Conservation (phyloP, 2,888 invertebrate genomes). For the Drosophila gaucha region DNA sequence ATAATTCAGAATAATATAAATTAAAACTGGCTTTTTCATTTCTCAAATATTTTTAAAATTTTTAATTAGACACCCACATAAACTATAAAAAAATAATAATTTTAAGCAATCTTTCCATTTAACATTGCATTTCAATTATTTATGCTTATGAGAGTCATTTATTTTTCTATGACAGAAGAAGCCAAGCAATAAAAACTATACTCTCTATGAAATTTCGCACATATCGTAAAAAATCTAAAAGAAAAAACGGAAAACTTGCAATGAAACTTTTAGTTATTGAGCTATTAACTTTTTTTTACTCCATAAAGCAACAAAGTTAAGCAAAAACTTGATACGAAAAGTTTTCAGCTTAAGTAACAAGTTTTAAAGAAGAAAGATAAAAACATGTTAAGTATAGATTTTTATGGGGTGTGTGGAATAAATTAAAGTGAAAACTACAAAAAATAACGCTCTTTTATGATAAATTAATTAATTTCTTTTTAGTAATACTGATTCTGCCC, state of each 20-base stretch:
- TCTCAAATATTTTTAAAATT: no score
- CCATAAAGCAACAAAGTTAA: not conserved
- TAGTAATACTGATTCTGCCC: no score
- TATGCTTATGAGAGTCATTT: not conserved
- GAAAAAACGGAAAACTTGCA: not conserved
- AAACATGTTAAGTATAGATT: not conserved
- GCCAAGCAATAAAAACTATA: not conserved
- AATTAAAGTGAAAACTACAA: not conserved
- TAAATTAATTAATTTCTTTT: no score
- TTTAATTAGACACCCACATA: no score
- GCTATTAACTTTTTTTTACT: constrained; percentile 8
- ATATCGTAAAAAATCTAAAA: constrained; percentile 6
- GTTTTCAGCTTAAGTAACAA: constrained; percentile 4
- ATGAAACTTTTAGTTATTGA: constrained; percentile 20
- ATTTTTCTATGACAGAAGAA: not conserved
- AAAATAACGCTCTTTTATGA: not conserved
- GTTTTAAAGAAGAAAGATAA: not conserved
- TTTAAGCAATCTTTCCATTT: not conserved
- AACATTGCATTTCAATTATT: not conserved
- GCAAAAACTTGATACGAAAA: constrained; percentile 18
- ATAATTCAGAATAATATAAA: no score
- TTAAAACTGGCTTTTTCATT: no score
- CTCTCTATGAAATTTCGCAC: constrained; percentile 13
- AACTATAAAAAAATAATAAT: no score
- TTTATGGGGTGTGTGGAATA: no score